phyloP scores from a whole-genome alignment of 1,140 invertebrate genomes.

The Anagrus nilaparvatae region DNA sequence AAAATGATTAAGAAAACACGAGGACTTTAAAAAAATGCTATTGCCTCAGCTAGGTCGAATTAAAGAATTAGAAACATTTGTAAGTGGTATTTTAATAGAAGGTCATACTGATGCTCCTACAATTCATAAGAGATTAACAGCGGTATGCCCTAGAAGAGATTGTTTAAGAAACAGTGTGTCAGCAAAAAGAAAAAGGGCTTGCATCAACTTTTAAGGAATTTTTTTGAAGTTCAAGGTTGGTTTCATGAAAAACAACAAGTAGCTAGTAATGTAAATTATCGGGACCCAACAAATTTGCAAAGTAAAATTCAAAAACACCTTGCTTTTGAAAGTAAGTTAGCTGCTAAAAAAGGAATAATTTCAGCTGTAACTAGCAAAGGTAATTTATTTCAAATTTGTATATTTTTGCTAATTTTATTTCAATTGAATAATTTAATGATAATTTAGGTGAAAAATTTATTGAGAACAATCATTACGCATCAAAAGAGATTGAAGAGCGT shows the following conservation, averaged over 20 bases:
- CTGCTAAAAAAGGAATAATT: conserved; percentile 82
- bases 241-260: conserved; percentile 88
- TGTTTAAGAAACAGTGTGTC: conserved; percentile 45
- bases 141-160: conserved; percentile 53
- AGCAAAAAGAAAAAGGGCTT: conserved; percentile 57
- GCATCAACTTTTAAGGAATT: conserved; percentile 77
- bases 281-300: conserved; percentile 86
- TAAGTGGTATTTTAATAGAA: conserved; percentile 50
- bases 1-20: conserved; percentile 74
- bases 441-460: conserved; percentile 30
- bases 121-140: conserved; percentile 53
- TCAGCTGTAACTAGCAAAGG: conserved; percentile 75
- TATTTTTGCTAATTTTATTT: too few relatives aligned
- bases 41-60: conserved; percentile 69
- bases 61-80: conserved; percentile 65
- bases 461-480: conserved; percentile 79
- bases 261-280: conserved; percentile 83
- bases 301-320: conserved; percentile 96
- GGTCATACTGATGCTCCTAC: conserved; percentile 53
- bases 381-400: conserved; percentile 57
- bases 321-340: conserved; percentile 88
- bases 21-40: conserved; percentile 80
- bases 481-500: conserved; percentile 73
- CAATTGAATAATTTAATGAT: background rate
- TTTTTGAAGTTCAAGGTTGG: conserved; percentile 85